A percentile compares a stretch with the other conserved stretches of the same genome.
phyloP scores from a whole-genome alignment of 2,888 invertebrate species.

The Sesamia inferens region DNA sequence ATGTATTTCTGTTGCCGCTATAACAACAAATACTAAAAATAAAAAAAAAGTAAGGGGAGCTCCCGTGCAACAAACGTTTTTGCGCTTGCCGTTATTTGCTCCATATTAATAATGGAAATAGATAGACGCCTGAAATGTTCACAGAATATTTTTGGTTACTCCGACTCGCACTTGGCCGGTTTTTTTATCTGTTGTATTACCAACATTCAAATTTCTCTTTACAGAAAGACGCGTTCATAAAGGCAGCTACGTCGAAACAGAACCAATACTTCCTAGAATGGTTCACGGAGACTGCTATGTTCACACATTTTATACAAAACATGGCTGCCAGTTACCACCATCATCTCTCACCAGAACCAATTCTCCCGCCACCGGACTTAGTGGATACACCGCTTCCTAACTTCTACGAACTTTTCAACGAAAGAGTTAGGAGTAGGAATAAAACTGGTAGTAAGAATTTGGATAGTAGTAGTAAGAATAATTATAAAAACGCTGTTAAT shows the following conservation, averaged over 20 bases:
- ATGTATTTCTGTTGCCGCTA: too few relatives aligned
- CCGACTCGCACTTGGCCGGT: too few relatives aligned
- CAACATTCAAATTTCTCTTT: conserved; percentile 65
- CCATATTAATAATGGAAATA: too few relatives aligned
- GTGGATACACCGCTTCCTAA: conserved; percentile 84
- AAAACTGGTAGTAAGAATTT: conserved; percentile 66
- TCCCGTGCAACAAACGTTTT: too few relatives aligned
- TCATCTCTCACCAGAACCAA: conserved; percentile 36
- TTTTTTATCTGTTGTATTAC: background rate
- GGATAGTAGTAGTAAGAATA: conserved; percentile 73
- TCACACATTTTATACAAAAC: conserved; percentile 92
- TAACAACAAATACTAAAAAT: too few relatives aligned
- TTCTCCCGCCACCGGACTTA: conserved; percentile 53
- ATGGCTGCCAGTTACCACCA: conserved; percentile 71
- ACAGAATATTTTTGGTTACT: too few relatives aligned
- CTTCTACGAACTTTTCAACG: conserved; percentile 84
- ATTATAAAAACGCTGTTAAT: conserved; percentile 85
- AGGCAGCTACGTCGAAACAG: conserved; percentile 91
- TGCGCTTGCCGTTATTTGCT: too few relatives aligned
- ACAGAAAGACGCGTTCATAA: conserved; percentile 93
- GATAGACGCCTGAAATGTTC: too few relatives aligned
- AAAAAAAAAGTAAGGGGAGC: too few relatives aligned
- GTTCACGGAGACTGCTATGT: conserved; percentile 97
- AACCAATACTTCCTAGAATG: conserved; percentile 94
- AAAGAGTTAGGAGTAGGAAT: conserved; percentile 71